A percentile compares a stretch with the other conserved stretches of the same genome.
Conservation (phyloP, 2,113 vertebrate species). For the Desmodus rotundus region DNA sequence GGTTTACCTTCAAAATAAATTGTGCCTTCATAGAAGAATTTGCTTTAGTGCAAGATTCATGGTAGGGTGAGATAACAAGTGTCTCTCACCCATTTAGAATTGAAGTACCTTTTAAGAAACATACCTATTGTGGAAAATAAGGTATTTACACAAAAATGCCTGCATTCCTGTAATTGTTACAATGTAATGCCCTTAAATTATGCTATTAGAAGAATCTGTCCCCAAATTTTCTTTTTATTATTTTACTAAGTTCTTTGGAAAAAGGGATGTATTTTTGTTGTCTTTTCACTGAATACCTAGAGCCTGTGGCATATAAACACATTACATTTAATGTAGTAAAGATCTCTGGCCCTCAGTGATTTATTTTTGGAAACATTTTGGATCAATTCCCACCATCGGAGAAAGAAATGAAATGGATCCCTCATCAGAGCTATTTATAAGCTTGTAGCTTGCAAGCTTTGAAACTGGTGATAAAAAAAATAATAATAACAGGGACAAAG, state of each 20-base stretch:
- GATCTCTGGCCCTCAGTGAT: not conserved
- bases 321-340: not conserved
- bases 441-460: not conserved
- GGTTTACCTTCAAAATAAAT: constrained; percentile 14
- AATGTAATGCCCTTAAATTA: not conserved
- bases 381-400: not conserved
- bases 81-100: not conserved
- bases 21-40: not conserved
- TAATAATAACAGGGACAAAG: not conserved
- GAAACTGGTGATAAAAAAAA: not conserved
- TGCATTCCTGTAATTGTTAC: not conserved
- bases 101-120: not conserved
- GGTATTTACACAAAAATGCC: not conserved
- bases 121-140: not conserved
- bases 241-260: constrained; percentile 15
- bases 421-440: constrained; percentile 21
- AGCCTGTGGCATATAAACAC: not conserved
- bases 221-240: not conserved
- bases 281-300: not conserved
- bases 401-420: not conserved
- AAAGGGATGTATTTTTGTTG: not conserved
- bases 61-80: not conserved
- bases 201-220: not conserved
- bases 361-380: constrained; percentile 41
- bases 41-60: not conserved